Conservation (phyloP, 2,113 vertebrate species). For the Dromaius novaehollandiae region DNA sequence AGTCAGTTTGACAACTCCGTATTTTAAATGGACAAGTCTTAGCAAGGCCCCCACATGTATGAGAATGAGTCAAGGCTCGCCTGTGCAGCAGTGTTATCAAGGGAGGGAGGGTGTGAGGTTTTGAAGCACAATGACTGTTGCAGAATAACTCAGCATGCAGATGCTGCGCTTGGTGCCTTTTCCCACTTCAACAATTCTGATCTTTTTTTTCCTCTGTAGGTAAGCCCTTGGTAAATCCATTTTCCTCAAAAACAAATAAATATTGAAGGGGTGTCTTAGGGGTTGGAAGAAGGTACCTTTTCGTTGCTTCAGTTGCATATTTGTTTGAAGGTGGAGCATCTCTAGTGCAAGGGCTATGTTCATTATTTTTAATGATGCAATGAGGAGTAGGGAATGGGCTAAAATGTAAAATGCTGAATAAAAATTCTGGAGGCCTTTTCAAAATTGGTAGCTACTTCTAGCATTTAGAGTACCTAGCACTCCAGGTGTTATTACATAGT, state of each 20-base stretch:
- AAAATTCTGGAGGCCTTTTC: background rate
- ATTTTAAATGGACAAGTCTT: background rate
- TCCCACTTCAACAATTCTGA: too few species aligned
- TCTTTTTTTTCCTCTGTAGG: background rate
- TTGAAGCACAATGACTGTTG: background rate
- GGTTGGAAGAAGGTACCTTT: background rate
- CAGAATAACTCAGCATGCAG: background rate
- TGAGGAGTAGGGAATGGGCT: background rate
- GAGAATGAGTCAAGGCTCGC: background rate
- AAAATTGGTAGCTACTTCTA: background rate
- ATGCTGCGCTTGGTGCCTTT: background rate
- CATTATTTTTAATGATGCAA: background rate
- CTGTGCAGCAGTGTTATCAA: rapidly evolving
- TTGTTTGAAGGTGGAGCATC: background rate
- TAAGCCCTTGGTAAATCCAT: background rate
- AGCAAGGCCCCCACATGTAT: background rate
- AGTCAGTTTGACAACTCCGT: background rate
- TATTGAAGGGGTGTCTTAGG: background rate
- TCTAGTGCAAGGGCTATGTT: background rate
- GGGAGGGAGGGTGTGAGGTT: background rate
- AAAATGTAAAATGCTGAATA: background rate
- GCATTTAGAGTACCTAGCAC: background rate
- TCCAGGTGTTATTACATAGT: background rate
- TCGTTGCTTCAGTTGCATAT: background rate
- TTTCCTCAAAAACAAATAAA: background rate